A percentile compares a stretch with the other conserved stretches of the same genome.
Evolutionary conservation across 2,888 invertebrate species (phyloP).

Genomic region (Tigriopus californicus): DNA sequence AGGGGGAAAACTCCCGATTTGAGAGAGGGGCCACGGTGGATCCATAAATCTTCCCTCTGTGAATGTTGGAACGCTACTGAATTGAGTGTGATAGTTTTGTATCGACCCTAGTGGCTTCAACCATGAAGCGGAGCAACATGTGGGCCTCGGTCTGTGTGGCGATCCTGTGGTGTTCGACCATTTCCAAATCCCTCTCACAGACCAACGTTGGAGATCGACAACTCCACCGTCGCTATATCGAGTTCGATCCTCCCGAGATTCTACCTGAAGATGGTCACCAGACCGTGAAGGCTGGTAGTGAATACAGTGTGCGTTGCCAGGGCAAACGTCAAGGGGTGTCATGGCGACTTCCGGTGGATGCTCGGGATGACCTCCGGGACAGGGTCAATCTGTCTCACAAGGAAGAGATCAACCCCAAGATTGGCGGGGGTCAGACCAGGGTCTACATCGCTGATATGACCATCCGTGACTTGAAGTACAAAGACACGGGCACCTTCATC

Average conservation of each 20-base stretch:
- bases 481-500: slow-evolving; percentile 9
- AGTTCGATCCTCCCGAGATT: slow-evolving; percentile 5
- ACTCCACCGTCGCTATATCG: neutral
- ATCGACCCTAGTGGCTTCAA: too few species aligned
- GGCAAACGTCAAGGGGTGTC: slow-evolving; percentile 2
- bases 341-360: slow-evolving; percentile 2
- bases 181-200: too few species aligned
- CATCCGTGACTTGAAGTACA: slow-evolving; percentile 2
- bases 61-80: too few species aligned
- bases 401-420: neutral
- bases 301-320: neutral
- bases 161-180: too few species aligned
- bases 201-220: neutral
- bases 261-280: neutral
- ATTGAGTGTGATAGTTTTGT: too few species aligned
- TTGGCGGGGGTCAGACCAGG: neutral
- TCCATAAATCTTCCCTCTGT: too few species aligned
- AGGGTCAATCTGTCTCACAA: neutral
- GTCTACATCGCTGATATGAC: neutral
- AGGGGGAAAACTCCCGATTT: too few species aligned
- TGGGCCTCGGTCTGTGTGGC: too few species aligned
- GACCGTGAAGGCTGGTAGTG: neutral
- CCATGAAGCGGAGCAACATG: too few species aligned
- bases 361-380: neutral
- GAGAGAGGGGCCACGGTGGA: too few species aligned